phyloP scores from a whole-genome alignment of 2,113 vertebrate genomes.

The Myiagra hebetior region DNA sequence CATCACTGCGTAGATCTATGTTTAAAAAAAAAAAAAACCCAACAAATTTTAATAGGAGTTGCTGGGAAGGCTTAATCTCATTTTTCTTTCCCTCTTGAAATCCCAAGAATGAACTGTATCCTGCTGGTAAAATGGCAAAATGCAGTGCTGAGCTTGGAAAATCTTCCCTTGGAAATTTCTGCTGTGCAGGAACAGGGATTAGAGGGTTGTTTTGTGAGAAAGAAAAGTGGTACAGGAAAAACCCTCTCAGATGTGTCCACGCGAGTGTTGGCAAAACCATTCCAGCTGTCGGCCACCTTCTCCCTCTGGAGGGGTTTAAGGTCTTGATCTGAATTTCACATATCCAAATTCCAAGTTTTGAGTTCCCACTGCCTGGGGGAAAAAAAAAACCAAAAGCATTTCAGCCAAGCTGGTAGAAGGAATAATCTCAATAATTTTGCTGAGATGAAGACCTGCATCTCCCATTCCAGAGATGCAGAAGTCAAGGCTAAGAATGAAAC shows the following conservation, averaged over 20 bases:
- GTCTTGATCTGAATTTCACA: background rate
- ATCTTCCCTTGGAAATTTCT: background rate
- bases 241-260: background rate
- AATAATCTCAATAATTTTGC: background rate
- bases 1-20: background rate
- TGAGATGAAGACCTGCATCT: background rate
- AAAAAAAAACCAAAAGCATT: background rate
- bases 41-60: background rate
- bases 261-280: background rate
- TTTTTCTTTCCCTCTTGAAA: background rate
- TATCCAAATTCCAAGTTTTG: background rate
- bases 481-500: background rate
- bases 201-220: background rate
- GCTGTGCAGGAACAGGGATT: background rate
- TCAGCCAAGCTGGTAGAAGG: background rate
- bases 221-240: background rate
- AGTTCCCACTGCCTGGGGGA: background rate
- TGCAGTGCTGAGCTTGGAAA: background rate
- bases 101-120: background rate
- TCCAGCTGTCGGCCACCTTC: background rate
- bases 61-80: background rate
- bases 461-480: background rate
- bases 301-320: background rate
- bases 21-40: background rate
- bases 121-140: background rate